A percentile compares a stretch with the other conserved stretches of the same genome.
Conservation (phyloP, 1,140 invertebrate species). For the Trissolcus basalis region DNA sequence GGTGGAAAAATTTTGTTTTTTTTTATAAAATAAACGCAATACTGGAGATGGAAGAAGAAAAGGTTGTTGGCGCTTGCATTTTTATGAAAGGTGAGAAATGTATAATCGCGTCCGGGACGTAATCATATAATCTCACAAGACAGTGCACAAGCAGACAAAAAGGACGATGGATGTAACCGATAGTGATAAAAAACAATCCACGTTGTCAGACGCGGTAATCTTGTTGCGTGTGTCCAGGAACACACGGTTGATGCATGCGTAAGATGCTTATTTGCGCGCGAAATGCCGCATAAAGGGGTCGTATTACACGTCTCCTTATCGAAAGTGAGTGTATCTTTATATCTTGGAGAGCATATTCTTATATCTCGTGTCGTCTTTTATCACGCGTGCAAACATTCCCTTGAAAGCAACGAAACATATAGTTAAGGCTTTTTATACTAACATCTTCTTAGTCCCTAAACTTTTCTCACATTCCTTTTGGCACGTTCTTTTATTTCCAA, state of each 20-base stretch:
- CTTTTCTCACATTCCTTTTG: constrained; percentile 23
- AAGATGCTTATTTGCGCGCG: constrained; percentile 33
- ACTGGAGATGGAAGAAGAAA: no score
- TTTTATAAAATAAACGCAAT: no score
- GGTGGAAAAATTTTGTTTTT: no score
- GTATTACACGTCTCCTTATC: constrained; percentile 54
- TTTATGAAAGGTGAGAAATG: no score
- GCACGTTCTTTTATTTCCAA: background rate
- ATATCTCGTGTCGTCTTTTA: constrained; percentile 16
- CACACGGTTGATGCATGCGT: constrained; percentile 19
- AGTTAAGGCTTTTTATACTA: constrained; percentile 16
- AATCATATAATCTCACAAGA: constrained; percentile 10
- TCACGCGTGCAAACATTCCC: constrained; percentile 17
- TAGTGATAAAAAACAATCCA: constrained; percentile 36
- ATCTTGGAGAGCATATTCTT: constrained; percentile 10
- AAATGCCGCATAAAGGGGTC: constrained; percentile 54
- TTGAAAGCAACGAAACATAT: constrained; percentile 18
- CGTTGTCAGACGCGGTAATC: constrained; percentile 50
- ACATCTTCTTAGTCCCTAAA: constrained; percentile 2
- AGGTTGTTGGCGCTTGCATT: no score
- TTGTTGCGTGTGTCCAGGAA: constrained; percentile 29
- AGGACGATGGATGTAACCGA: constrained; percentile 17
- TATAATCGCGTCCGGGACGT: no score
- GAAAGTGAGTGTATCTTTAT: constrained; percentile 29
- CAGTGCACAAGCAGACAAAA: constrained; percentile 20